These are phyloP conservation scores for Microctonus brassicae DNA, from an alignment of 2,888 invertebrate species.

Conservation along the genomic window DNA sequence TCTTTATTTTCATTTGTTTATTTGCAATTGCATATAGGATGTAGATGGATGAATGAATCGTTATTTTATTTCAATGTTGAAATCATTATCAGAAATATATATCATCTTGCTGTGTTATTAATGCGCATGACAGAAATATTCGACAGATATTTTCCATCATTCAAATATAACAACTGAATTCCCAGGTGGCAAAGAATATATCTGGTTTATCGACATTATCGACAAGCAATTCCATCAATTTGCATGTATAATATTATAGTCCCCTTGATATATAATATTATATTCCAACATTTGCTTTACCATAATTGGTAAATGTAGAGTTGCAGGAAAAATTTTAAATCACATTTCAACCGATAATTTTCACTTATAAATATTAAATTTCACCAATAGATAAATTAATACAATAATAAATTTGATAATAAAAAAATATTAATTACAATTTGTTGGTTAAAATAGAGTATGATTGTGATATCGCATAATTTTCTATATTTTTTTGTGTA, in stretches of 20 bases:
- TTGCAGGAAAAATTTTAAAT: background rate
- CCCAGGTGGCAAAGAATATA: background rate
- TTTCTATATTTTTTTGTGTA: too few relatives aligned
- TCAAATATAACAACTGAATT: background rate
- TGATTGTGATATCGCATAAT: too few relatives aligned
- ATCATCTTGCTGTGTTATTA: background rate
- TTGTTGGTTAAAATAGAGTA: too few relatives aligned
- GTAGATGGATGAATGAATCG: background rate
- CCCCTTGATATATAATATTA: too few relatives aligned
- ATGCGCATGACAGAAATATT: background rate
- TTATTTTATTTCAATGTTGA: constrained; percentile 1
- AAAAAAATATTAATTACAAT: too few relatives aligned
- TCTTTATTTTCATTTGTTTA: too few relatives aligned
- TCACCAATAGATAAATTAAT: too few relatives aligned
- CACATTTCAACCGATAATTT: too few relatives aligned
- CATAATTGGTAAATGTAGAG: background rate
- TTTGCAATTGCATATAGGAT: background rate
- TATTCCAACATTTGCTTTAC: background rate
- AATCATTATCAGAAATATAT: constrained; percentile 3
- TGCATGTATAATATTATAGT: too few relatives aligned
- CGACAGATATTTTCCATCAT: background rate
- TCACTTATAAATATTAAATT: too few relatives aligned
- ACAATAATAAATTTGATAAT: background rate
- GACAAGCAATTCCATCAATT: background rate
- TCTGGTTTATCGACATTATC: background rate